Percentiles rank a stretch among this genome's conserved stretches.
phyloP scores from a whole-genome alignment of 2,113 vertebrate genomes.

The Pituophis catenifer region DNA sequence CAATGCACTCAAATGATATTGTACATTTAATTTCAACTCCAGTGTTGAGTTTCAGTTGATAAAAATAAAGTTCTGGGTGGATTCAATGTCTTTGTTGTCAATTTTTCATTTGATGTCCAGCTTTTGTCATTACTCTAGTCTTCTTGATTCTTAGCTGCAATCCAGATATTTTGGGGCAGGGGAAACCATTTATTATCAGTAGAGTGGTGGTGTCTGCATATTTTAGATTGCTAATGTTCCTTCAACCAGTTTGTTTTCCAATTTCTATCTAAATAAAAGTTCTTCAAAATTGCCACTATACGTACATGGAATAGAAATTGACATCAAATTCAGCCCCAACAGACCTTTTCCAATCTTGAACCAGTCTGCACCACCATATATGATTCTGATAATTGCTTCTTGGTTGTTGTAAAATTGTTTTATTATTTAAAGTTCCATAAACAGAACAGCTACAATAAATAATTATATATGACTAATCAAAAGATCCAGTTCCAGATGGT shows the following conservation, averaged over 20 bases:
- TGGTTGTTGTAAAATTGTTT: background rate
- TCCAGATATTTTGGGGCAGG: background rate
- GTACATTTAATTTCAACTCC: background rate
- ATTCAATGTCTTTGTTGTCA: background rate
- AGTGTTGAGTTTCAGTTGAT: background rate
- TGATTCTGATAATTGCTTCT: background rate
- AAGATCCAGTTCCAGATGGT: background rate
- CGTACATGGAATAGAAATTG: background rate
- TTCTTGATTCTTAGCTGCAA: background rate
- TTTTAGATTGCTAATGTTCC: background rate
- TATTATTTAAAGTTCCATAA: background rate
- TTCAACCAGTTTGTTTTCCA: background rate
- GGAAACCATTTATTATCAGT: background rate
- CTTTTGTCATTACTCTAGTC: background rate
- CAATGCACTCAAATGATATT: background rate
- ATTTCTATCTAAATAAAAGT: background rate
- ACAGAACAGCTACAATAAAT: background rate
- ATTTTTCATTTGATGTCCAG: background rate
- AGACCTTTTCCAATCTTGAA: background rate
- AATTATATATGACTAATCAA: background rate
- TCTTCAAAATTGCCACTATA: background rate
- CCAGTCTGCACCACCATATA: background rate
- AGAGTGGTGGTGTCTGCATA: background rate
- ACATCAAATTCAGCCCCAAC: background rate
- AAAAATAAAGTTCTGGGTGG: background rate